Conservation (phyloP, 1,140 invertebrate genomes). For the Megathymus violae region DNA sequence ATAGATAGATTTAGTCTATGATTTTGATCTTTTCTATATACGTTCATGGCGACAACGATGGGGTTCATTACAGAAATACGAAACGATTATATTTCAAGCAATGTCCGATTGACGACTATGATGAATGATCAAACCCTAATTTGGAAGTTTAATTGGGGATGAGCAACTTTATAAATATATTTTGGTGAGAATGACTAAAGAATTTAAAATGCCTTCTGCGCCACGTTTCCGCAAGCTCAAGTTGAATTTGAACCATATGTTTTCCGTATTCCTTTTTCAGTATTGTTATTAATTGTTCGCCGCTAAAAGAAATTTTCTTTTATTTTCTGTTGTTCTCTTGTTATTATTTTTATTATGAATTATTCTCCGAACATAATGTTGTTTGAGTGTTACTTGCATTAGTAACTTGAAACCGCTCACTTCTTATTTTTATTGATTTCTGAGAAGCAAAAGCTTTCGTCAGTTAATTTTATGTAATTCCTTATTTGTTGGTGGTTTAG, state of each 20-base stretch:
- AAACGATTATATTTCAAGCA: too few relatives aligned
- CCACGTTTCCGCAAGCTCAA: conserved; percentile 7
- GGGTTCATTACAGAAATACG: too few relatives aligned
- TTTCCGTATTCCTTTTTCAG: conserved; percentile 3
- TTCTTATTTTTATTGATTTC: conserved; percentile 25
- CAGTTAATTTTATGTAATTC: conserved; percentile 20
- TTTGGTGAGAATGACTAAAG: conserved; percentile 17
- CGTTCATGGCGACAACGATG: too few relatives aligned
- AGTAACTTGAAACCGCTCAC: conserved; percentile 28
- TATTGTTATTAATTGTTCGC: conserved; percentile 18
- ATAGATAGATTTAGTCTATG: too few relatives aligned
- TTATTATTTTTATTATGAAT: conserved; percentile 23
- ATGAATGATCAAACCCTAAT: too few relatives aligned
- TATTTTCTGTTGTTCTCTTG: conserved; percentile 2
- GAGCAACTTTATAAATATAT: too few relatives aligned
- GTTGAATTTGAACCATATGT: conserved; percentile 16
- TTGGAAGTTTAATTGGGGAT: too few relatives aligned
- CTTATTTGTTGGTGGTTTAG: conserved; percentile 13
- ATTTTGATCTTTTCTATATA: too few relatives aligned
- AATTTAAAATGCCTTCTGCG: background rate
- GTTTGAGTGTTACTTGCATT: conserved; percentile 32
- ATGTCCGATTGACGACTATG: too few relatives aligned
- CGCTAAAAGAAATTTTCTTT: background rate
- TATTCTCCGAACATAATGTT: conserved; percentile 21
- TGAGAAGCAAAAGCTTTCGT: conserved; percentile 19